These are phyloP conservation scores for Drosophila kikkawai DNA, from an alignment of 1,140 invertebrate genomes.

Conservation along the genomic window DNA sequence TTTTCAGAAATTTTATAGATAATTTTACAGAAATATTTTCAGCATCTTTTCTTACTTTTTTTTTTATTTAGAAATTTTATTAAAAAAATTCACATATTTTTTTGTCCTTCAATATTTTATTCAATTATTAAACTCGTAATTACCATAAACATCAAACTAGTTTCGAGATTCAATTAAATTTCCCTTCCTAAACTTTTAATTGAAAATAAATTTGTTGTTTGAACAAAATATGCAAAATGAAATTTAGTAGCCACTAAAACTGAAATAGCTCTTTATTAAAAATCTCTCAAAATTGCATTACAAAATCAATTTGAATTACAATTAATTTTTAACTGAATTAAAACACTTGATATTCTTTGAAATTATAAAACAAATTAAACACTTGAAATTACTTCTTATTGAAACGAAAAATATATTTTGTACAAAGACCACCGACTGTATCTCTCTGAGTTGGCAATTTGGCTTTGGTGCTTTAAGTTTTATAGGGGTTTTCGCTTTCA, in stretches of 20 bases:
- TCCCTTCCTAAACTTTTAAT: background rate
- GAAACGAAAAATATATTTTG: background rate
- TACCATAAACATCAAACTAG: too few relatives aligned
- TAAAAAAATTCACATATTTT: too few relatives aligned
- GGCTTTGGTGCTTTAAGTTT: conserved; percentile 64
- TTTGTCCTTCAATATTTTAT: rapidly evolving
- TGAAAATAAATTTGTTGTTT: background rate
- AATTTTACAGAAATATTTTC: too few relatives aligned
- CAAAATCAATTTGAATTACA: background rate
- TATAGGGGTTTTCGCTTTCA: conserved; percentile 55
- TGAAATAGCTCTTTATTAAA: background rate
- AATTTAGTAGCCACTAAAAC: background rate
- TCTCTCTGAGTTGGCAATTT: conserved; percentile 59
- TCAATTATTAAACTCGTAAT: too few relatives aligned
- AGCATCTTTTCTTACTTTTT: too few relatives aligned
- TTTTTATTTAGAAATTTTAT: too few relatives aligned
- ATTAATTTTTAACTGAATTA: background rate
- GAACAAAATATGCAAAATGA: background rate
- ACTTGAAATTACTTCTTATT: background rate
- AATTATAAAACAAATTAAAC: background rate
- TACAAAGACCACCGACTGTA: background rate
- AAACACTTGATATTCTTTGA: background rate
- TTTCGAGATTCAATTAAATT: background rate
- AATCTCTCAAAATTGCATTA: background rate
- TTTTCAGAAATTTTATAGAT: background rate